Conservation (phyloP, 2,113 vertebrate genomes). For the Tetrax tetrax region DNA sequence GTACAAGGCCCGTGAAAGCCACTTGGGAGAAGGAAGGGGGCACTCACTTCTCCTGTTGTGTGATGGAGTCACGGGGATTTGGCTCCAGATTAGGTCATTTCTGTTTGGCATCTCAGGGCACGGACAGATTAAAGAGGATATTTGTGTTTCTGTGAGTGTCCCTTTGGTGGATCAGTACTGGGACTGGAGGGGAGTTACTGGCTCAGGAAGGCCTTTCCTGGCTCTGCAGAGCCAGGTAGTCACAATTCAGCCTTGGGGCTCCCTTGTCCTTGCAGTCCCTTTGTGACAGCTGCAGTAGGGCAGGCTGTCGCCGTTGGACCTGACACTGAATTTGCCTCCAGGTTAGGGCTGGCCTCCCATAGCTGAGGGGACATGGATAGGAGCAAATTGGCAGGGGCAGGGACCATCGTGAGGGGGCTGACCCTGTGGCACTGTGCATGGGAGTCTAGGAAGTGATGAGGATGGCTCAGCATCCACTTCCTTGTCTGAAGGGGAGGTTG, state of each 20-base stretch:
- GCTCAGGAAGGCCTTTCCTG: background rate
- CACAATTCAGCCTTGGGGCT: background rate
- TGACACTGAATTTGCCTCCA: background rate
- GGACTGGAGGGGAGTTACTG: background rate
- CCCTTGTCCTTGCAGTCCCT: background rate
- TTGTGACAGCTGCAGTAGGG: background rate
- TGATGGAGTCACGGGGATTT: background rate
- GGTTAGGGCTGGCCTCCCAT: background rate
- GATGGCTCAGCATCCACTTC: background rate
- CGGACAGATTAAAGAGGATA: background rate
- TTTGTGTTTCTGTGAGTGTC: background rate
- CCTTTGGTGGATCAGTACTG: background rate
- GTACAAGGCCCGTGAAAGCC: background rate
- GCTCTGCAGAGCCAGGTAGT: background rate
- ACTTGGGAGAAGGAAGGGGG: background rate
- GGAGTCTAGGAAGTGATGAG: background rate
- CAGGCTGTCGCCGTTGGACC: background rate
- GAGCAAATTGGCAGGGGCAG: background rate
- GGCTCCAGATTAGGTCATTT: background rate
- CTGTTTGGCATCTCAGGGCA: background rate
- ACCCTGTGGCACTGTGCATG: rapidly evolving
- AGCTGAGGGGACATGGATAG: background rate
- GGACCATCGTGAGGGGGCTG: background rate
- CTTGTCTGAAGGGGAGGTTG: rapidly evolving
- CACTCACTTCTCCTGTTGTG: background rate